Percentiles rank a stretch among this genome's conserved stretches.
These are phyloP conservation scores for Napeogenes sylphis DNA, from an alignment of 2,888 invertebrate genomes.

Conservation along the genomic window DNA sequence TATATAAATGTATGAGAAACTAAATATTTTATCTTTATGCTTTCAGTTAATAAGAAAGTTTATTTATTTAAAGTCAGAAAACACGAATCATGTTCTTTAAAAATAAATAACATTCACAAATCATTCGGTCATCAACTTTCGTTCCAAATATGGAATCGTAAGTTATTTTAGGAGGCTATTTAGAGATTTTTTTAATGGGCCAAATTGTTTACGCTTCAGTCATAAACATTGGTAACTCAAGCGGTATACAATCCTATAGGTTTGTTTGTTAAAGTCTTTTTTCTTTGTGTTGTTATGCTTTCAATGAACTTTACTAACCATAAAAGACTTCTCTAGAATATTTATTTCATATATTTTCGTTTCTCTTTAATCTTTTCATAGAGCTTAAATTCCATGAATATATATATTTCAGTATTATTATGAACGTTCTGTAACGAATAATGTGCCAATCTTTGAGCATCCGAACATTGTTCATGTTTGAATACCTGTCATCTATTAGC, in stretches of 20 bases:
- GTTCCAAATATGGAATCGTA: slow-evolving; percentile 1
- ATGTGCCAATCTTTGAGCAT: too few species aligned
- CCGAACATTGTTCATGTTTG: too few species aligned
- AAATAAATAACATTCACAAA: neutral
- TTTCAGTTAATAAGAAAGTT: neutral
- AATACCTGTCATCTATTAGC: too few species aligned
- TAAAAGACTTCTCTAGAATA: too few species aligned
- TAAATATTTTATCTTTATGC: neutral
- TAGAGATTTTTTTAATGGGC: slow-evolving; percentile 35
- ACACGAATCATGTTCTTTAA: neutral
- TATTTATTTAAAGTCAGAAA: neutral
- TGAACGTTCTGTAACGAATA: too few species aligned
- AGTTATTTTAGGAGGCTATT: slow-evolving; percentile 43
- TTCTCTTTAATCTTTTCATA: too few species aligned
- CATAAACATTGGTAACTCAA: slow-evolving; percentile 39
- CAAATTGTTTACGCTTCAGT: slow-evolving; percentile 46
- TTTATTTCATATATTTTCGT: too few species aligned
- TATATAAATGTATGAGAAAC: neutral
- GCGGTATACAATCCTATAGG: neutral
- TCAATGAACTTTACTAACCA: neutral
- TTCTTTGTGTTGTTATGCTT: neutral
- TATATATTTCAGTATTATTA: too few species aligned
- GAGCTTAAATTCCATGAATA: too few species aligned
- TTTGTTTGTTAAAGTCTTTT: neutral
- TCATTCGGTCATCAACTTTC: slow-evolving; percentile 6